These are phyloP conservation scores for Caenorhabditis macrosperma DNA, from an alignment of 2,888 invertebrate genomes.

Conservation along the genomic window DNA sequence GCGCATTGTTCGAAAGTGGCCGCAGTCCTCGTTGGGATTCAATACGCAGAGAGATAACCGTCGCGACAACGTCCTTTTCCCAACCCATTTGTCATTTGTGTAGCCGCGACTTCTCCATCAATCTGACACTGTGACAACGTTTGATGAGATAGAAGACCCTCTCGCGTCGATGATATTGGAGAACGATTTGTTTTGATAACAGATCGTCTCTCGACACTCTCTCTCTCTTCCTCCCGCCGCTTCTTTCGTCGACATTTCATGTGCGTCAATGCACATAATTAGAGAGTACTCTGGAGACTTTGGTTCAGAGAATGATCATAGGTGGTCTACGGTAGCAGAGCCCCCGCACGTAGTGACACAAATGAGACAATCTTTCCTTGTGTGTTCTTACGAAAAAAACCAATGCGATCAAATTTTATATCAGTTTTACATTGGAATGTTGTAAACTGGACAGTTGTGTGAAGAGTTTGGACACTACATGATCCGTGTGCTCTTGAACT, in stretches of 20 bases:
- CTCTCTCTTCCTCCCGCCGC: neutral
- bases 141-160: slow-evolving; percentile 2
- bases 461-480: no score
- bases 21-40: neutral
- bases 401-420: no score
- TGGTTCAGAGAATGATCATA: neutral
- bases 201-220: neutral
- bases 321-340: neutral
- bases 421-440: no score
- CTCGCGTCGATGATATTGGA: neutral
- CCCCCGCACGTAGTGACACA: neutral
- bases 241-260: neutral
- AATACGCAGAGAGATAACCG: neutral
- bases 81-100: slow-evolving; percentile 22
- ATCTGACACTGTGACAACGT: slow-evolving; percentile 12
- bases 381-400: no score
- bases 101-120: slow-evolving; percentile 7
- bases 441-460: no score
- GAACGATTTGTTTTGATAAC: slow-evolving; percentile 14
- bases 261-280: neutral
- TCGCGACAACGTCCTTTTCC: neutral
- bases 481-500: no score
- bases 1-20: no score
- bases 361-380: no score
- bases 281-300: neutral